These are phyloP conservation scores for Grammomys dolichurus DNA, from an alignment of 2,113 vertebrate species.

Conservation along the genomic window DNA sequence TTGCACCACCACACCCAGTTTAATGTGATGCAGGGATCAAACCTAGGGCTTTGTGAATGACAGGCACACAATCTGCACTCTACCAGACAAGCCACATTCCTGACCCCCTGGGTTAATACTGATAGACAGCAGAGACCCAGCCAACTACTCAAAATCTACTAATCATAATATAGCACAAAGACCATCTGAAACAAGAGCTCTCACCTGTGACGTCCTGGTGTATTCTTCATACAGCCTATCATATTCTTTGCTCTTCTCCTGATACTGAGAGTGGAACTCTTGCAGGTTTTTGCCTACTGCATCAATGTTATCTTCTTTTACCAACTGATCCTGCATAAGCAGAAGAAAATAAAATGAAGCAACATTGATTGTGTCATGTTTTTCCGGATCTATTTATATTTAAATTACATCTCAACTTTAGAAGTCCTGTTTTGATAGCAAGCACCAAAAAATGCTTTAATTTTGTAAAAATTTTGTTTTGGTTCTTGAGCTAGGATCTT, in stretches of 20 bases:
- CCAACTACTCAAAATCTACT: constrained; percentile 18
- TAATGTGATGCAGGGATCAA: no score
- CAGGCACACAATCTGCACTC: background rate
- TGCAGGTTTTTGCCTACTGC: constrained; percentile 95
- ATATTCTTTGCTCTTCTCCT: constrained; percentile 96
- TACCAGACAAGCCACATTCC: no score
- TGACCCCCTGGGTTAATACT: background rate
- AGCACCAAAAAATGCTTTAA: background rate
- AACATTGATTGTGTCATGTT: constrained; percentile 62
- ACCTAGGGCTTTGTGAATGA: background rate
- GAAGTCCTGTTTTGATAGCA: constrained; percentile 43
- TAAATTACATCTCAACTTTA: constrained; percentile 56
- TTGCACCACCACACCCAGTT: background rate
- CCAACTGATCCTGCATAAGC: constrained; percentile 88
- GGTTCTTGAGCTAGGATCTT: background rate
- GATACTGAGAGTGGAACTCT: constrained; percentile 95
- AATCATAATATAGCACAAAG: background rate
- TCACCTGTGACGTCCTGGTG: constrained; percentile 95
- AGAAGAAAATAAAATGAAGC: constrained; percentile 65
- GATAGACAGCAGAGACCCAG: constrained; percentile 31
- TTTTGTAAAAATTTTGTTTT: background rate
- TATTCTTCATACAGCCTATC: constrained; percentile 96
- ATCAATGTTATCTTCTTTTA: constrained; percentile 96
- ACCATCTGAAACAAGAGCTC: constrained; percentile 34
- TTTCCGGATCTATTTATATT: constrained; percentile 57